These are phyloP conservation scores for Ptychadena robeensis DNA, from an alignment of 2,797 vertebrate genomes.

Conservation along the genomic window DNA sequence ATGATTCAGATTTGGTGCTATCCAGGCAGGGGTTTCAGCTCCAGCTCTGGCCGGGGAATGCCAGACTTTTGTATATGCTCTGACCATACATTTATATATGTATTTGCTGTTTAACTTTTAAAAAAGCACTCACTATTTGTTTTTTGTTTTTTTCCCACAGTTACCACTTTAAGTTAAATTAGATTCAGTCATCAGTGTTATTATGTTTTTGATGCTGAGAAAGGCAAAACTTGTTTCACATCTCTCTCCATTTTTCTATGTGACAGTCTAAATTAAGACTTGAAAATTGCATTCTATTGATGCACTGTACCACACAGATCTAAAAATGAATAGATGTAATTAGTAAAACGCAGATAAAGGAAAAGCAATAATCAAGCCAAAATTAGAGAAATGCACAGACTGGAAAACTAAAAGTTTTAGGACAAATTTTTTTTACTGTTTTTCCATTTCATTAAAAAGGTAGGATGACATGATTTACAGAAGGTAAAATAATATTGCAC, in stretches of 20 bases:
- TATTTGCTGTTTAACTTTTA: neutral
- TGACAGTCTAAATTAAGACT: constrained; percentile 44
- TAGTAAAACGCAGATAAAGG: constrained; percentile 15
- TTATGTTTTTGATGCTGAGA: constrained; percentile 51
- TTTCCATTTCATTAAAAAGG: constrained; percentile 8
- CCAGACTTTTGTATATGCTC: no score
- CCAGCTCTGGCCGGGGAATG: no score
- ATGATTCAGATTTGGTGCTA: no score
- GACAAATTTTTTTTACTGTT: neutral
- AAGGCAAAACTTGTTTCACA: constrained; percentile 38
- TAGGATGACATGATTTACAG: constrained; percentile 13
- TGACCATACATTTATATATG: neutral
- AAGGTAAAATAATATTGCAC: neutral
- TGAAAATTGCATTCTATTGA: constrained; percentile 48
- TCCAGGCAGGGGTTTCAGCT: no score
- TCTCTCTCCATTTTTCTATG: constrained; percentile 34
- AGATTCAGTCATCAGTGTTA: constrained; percentile 52
- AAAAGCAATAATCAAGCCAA: constrained; percentile 7
- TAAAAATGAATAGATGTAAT: constrained; percentile 48
- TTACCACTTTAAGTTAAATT: constrained; percentile 22
- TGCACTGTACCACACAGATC: constrained; percentile 29
- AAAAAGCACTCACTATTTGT: neutral
- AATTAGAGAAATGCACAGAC: constrained; percentile 11
- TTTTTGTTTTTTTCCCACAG: constrained; percentile 13
- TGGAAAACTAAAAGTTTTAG: neutral